These are phyloP conservation scores for Taphrorychus bicolor DNA, from an alignment of 2,888 invertebrate species.

Conservation along the genomic window DNA sequence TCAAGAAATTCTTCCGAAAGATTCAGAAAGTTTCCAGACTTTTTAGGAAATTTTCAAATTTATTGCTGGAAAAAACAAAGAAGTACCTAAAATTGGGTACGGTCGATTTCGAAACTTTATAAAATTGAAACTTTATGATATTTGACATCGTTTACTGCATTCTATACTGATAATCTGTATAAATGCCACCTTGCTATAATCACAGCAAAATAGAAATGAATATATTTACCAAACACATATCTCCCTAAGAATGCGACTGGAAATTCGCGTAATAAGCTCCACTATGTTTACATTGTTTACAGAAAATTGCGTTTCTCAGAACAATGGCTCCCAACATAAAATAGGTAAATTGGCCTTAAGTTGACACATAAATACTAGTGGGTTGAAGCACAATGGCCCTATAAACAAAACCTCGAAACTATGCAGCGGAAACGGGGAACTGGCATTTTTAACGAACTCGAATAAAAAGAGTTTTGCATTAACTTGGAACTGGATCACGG, in stretches of 20 bases:
- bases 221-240: not conserved
- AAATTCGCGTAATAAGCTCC: not conserved
- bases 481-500: no score
- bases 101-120: no score
- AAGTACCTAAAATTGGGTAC: no score
- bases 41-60: no score
- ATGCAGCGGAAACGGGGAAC: constrained; percentile 16
- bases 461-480: no score
- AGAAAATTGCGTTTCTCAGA: constrained; percentile 1
- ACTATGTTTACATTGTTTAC: constrained; percentile 1
- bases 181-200: no score
- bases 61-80: no score
- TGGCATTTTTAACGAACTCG: constrained; percentile 15
- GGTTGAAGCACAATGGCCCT: constrained; percentile 21
- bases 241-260: not conserved
- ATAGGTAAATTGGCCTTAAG: constrained; percentile 39
- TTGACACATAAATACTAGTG: constrained; percentile 21
- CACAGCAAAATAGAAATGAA: not conserved
- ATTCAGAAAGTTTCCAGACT: no score
- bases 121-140: no score
- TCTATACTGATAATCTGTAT: no score
- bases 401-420: constrained; percentile 23
- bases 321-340: constrained; percentile 27
- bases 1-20: no score
- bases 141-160: no score